Evolutionary conservation across 2,113 vertebrate species (phyloP).

Genomic region (Cavia porcellus): DNA sequence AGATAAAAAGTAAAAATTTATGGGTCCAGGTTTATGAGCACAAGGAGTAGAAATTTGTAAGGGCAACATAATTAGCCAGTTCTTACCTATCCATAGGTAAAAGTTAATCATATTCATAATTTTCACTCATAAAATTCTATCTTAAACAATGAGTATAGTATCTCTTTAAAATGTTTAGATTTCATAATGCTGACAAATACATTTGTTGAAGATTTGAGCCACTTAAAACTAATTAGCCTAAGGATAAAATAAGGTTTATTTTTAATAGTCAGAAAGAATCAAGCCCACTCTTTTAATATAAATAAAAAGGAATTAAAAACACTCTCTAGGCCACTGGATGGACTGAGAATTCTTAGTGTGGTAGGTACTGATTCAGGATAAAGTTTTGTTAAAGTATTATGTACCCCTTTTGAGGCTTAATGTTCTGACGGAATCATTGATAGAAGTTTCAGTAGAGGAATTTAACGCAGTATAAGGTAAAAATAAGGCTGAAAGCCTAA

Average conservation of each 20-base stretch:
- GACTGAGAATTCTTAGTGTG: not conserved
- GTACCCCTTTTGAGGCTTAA: not conserved
- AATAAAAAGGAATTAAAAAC: conserved; percentile 24
- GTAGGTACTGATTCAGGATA: not conserved
- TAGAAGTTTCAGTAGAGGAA: conserved; percentile 26
- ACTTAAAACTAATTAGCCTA: not conserved
- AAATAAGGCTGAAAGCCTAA: not conserved
- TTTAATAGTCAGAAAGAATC: not conserved
- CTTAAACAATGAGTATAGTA: not conserved
- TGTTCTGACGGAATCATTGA: not conserved
- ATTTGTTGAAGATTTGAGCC: not conserved
- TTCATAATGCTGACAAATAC: not conserved
- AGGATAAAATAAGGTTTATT: not conserved
- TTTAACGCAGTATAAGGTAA: not conserved
- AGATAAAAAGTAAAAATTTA: not conserved
- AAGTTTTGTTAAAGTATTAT: not conserved
- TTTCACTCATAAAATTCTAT: not conserved
- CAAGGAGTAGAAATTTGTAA: not conserved
- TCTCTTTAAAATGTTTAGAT: not conserved
- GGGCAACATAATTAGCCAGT: not conserved
- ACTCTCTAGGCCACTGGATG: not conserved
- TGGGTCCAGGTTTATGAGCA: not conserved
- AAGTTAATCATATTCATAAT: not conserved
- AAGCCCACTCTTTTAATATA: not conserved
- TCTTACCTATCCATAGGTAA: not conserved